Evolutionary conservation across 2,888 invertebrate species (phyloP), one percentile per base, ranked within the genome.

Genomic region (Megastigmus dorsalis): DNA sequence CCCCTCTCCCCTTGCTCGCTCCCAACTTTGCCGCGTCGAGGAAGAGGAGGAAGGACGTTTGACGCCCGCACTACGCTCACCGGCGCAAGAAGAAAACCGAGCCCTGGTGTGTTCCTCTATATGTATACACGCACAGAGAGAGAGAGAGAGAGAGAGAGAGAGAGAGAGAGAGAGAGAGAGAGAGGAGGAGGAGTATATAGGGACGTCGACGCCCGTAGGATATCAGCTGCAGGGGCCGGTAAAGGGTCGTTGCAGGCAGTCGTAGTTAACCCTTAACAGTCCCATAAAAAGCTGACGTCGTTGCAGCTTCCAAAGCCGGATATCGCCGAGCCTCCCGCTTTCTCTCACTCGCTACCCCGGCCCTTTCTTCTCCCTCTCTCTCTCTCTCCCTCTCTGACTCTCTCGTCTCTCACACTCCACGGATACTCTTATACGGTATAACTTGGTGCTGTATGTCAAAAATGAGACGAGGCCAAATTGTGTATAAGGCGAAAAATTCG

Each of bases 261-360:
- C 78, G 70, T 77, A 74, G 75, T 78, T 77, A 75, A 78, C 76
- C 77, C 77, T 79, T 78, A 79, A 79, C 75, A 73, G 68, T 75
- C 74, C 75, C 79, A 74, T 79, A 78, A 79, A 79, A 77, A 74
- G 23, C 59, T 60, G 65, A 59, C 68, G 73, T 54, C 43, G 57
- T 45, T 30, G 43, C 45, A 38, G 45, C 66, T 28, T 33, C 45
- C 68, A 20, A 68, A 74, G 68, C 74, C 59, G 55, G 67, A 62
- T 66, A 70, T 75, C 72, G 48, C 62, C 5, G 18, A 23, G n/a
- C 20, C 7, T 20, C 23, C 41, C 62, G 18, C 43, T 66, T 57
- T 15, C 55, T 62, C 26, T 45, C n/a, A n/a, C n/a, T n/a, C n/a
- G n/a, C n/a, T n/a, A n/a, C n/a, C n/a, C n/a, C n/a, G n/a, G n/a